Conservation (phyloP, 2,888 invertebrate genomes). For the Penaeus monodon region DNA sequence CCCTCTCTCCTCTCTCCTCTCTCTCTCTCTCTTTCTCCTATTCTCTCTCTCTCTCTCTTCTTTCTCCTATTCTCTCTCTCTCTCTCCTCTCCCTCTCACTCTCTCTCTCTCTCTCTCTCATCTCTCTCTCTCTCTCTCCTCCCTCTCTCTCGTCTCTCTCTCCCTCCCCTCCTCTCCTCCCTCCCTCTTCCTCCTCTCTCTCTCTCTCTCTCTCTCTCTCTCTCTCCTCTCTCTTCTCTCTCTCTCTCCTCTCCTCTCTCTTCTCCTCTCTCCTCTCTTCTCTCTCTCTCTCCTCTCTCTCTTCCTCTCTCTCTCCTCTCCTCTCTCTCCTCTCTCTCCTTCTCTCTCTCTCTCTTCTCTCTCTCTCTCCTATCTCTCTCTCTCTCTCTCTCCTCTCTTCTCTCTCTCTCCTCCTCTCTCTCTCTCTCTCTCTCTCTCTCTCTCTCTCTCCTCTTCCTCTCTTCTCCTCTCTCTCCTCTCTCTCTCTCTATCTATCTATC, state of each 20-base stretch:
- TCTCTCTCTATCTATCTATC: slow-evolving; percentile 14
- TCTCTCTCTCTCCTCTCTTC: background rate
- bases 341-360: no score
- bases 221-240: no score
- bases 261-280: background rate
- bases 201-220: background rate
- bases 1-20: background rate
- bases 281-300: background rate
- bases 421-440: background rate
- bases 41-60: background rate
- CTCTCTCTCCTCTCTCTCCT: background rate
- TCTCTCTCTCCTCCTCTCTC: background rate
- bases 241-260: background rate
- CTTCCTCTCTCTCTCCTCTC: background rate
- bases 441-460: background rate
- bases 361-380: background rate
- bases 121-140: slow-evolving; percentile 18
- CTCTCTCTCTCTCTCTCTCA: slow-evolving; percentile 2
- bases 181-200: background rate
- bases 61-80: background rate
- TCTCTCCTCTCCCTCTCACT: background rate
- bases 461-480: background rate
- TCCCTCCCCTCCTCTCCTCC: background rate
- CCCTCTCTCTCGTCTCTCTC: slow-evolving; percentile 3
- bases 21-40: background rate